A percentile compares a stretch with the other conserved stretches of the same genome.
Conservation (phyloP, 2,113 vertebrate genomes). For the Sphyrna mokarran region DNA sequence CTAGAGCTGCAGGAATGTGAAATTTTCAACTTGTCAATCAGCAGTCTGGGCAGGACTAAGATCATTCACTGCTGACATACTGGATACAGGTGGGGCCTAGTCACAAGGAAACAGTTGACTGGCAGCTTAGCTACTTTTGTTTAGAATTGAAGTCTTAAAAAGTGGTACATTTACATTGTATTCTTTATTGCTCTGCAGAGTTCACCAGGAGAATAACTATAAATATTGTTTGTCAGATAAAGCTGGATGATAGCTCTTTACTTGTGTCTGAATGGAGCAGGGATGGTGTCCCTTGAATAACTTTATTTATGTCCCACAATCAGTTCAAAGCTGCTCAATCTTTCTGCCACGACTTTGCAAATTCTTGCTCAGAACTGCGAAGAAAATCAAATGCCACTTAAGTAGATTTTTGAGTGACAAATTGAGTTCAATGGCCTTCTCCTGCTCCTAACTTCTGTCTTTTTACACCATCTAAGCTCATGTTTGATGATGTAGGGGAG, state of each 20-base stretch:
- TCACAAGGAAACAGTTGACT: background rate
- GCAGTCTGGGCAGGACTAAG: background rate
- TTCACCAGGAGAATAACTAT: background rate
- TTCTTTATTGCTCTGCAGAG: background rate
- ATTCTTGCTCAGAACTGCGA: background rate
- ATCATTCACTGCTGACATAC: background rate
- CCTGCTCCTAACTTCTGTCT: no score
- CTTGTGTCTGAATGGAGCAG: background rate
- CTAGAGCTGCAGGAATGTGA: background rate
- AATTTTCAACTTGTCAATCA: constrained; percentile 16
- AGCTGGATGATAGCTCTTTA: background rate
- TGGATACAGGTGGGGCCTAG: background rate
- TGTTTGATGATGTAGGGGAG: background rate
- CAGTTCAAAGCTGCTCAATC: background rate
- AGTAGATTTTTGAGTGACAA: no score
- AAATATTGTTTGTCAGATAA: background rate
- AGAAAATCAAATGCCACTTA: background rate
- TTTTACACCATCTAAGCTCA: background rate
- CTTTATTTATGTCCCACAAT: background rate
- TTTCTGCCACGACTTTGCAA: background rate
- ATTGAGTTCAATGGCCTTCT: no score
- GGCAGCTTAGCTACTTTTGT: background rate
- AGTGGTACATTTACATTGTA: background rate
- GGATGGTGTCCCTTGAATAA: background rate
- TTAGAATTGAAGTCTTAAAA: background rate